phyloP scores from a whole-genome alignment of 2,888 invertebrate genomes.

The Allacma fusca region DNA sequence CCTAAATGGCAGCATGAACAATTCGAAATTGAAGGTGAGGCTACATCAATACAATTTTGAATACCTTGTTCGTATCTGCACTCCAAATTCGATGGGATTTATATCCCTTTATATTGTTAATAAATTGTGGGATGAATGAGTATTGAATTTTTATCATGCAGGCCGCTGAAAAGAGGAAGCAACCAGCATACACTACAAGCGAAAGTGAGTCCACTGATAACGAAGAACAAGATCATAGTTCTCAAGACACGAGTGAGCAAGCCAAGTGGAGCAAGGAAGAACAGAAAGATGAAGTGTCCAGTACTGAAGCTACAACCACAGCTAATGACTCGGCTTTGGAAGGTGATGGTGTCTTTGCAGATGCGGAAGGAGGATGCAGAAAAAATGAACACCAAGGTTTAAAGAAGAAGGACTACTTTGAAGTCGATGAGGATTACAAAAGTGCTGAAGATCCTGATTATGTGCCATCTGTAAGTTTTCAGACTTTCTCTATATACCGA shows the following conservation, averaged over 20 bases:
- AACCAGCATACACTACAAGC: not conserved
- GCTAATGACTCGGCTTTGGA: not conserved
- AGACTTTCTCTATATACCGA: not conserved
- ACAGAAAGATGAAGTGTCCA: conserved; percentile 6
- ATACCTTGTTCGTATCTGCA: too few species aligned
- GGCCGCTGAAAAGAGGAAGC: conserved; percentile 33
- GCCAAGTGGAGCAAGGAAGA: conserved; percentile 7
- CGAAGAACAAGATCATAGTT: conserved; percentile 8
- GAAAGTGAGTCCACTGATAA: not conserved
- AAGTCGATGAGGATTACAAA: conserved; percentile 51
- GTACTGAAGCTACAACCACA: conserved; percentile 6
- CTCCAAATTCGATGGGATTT: too few species aligned
- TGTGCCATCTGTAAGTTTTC: conserved; percentile 40
- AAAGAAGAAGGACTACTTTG: conserved; percentile 38
- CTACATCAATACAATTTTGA: not conserved
- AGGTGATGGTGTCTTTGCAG: not conserved
- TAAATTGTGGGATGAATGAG: too few species aligned
- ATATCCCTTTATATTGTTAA: too few species aligned
- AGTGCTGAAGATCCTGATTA: conserved; percentile 55
- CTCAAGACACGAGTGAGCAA: not conserved
- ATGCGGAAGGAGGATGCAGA: not conserved
- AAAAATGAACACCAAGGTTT: not conserved
- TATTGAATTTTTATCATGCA: not conserved
- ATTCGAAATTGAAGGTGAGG: conserved; percentile 27
- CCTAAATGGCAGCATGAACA: conserved; percentile 27